phyloP scores from a whole-genome alignment of 2,113 vertebrate species.

The Chiloscyllium plagiosum region DNA sequence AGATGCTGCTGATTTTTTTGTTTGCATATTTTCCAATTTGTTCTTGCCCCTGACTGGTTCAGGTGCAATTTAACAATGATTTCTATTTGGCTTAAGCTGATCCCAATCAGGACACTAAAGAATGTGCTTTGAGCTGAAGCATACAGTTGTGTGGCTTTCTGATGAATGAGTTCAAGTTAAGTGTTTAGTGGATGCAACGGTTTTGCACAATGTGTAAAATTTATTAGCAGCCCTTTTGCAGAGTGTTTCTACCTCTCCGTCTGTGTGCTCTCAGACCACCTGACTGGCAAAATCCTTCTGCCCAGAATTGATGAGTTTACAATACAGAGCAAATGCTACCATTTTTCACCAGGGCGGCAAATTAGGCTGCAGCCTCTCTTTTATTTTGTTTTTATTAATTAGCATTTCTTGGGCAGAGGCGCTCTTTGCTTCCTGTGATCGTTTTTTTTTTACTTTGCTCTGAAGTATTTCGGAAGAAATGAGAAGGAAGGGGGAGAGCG shows the following conservation, averaged over 20 bases:
- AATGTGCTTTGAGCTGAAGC: slow-evolving; percentile 36
- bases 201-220: slow-evolving; percentile 50
- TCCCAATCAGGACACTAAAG: background rate
- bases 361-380: background rate
- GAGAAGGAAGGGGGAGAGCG: slow-evolving; percentile 39
- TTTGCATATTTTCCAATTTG: background rate
- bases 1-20: background rate
- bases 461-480: slow-evolving; percentile 38
- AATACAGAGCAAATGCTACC: slow-evolving; percentile 43
- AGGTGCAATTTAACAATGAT: background rate
- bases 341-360: slow-evolving; percentile 42
- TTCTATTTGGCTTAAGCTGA: background rate
- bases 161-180: slow-evolving; percentile 49
- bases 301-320: slow-evolving; percentile 41
- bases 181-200: slow-evolving; percentile 49
- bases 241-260: slow-evolving; percentile 40
- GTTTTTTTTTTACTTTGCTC: slow-evolving; percentile 23
- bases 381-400: slow-evolving; percentile 17
- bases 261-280: slow-evolving; percentile 42
- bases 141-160: slow-evolving; percentile 39
- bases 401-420: slow-evolving; percentile 14
- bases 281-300: slow-evolving; percentile 41
- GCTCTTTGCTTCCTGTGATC: slow-evolving; percentile 26
- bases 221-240: slow-evolving; percentile 47
- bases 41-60: background rate